Evolutionary conservation across 2,888 invertebrate species (phyloP), one percentile per base, ranked within the genome.

Genomic region (Epirrhoe alternata): DNA sequence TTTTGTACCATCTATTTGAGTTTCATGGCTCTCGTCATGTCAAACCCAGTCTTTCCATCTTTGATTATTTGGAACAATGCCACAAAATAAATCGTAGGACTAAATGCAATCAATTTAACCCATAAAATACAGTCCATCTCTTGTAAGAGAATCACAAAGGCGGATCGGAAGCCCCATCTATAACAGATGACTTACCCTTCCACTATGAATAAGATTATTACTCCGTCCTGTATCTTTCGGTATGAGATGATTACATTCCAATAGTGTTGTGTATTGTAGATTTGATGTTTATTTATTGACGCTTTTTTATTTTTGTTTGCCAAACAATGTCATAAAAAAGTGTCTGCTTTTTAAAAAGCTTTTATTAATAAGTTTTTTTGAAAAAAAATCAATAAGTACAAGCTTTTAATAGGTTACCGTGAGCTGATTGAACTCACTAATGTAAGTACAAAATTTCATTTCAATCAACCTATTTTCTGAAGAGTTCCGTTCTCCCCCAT

Each of bases 121-220:
- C 74, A 70, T 74, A 73, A 77, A 77, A 75, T 74, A 73, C 65
- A 67, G 69, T 64, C 71, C 73, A 68, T 74, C 76, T 72, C 71
- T 72, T 69, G 74, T 70, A 77, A 75, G 73, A 70, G 69, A 67
- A 67, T 71, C 71, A 75, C 73, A 73, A 73, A 63, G 56, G 64
- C 61, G 63, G 51, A 71, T 64, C 67, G 64, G 72, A 68, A 73
- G 65, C 61, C 69, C 51, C 64, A 64, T 60, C 68, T 66, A 61
- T 69, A 69, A 68, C 61, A 67, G 64, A 70, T 67, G 66, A 67
- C 68, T 66, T 63, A 61, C 65, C 66, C 68, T 68, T 65, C 62
- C 58, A 61, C 59, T 38, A 49, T 61, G 57, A 69, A 72, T 67
- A 60, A 64, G 59, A 67, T 67, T 66, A 69, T 70, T 68, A 64